These are phyloP conservation scores for Rhagologus leucostigma DNA, from an alignment of 2,113 vertebrate species.

Conservation along the genomic window DNA sequence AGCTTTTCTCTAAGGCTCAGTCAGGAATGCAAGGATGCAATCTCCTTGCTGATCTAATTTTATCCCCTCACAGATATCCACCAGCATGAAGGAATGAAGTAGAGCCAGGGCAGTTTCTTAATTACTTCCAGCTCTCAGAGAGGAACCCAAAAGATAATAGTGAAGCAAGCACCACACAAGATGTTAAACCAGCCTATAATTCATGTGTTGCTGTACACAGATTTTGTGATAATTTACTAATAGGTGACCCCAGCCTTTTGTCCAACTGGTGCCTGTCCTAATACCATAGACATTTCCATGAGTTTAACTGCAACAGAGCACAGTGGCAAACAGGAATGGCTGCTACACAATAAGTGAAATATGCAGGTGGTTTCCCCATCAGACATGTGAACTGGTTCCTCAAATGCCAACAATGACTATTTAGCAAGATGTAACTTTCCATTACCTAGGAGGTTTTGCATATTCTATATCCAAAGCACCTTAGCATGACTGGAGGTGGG, in stretches of 20 bases:
- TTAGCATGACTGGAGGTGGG: background rate
- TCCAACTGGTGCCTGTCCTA: background rate
- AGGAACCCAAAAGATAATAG: background rate
- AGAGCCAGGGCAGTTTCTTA: background rate
- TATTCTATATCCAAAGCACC: rapidly evolving
- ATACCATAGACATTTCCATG: background rate
- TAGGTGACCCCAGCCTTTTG: background rate
- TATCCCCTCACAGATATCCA: background rate
- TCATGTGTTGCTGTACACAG: background rate
- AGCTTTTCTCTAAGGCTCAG: constrained; percentile 24
- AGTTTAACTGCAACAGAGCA: background rate
- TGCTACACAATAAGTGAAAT: background rate
- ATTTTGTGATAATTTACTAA: background rate
- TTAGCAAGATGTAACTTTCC: background rate
- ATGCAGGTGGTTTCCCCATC: background rate
- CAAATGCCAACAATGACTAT: background rate
- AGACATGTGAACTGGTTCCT: background rate
- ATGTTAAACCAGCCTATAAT: background rate
- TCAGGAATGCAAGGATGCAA: constrained; percentile 34
- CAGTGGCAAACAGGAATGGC: background rate
- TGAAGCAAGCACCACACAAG: background rate
- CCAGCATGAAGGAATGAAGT: background rate
- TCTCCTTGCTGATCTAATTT: constrained; percentile 38
- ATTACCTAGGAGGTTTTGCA: background rate
- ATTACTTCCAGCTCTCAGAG: constrained; percentile 25